Percentiles rank a stretch among this genome's conserved stretches.
Conservation (phyloP, 2,113 vertebrate species). For the Brachionichthys hirsutus region DNA sequence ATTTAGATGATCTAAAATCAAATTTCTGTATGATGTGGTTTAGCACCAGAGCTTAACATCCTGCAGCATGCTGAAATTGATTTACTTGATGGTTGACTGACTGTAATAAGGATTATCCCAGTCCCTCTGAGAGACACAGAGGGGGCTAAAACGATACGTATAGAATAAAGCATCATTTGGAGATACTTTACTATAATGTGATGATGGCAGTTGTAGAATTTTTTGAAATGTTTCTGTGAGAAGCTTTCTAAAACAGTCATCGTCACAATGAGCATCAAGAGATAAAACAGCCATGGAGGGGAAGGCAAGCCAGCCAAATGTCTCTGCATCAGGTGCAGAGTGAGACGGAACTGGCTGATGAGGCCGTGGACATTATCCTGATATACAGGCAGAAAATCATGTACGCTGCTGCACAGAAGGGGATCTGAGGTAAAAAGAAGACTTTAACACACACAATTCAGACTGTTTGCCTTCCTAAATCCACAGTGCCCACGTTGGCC, state of each 20-base stretch:
- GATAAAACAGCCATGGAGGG: not conserved
- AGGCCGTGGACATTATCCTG: slow-evolving; percentile 30
- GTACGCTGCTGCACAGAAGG: no score
- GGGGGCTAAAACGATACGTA: slow-evolving; percentile 5
- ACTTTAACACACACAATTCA: no score
- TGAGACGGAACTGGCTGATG: slow-evolving; percentile 11
- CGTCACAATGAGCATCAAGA: slow-evolving; percentile 5
- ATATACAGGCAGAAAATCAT: slow-evolving; percentile 1
- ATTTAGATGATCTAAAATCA: slow-evolving; percentile 17
- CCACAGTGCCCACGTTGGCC: no score
- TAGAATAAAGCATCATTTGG: not conserved
- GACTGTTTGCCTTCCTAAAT: no score
- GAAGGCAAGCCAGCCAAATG: slow-evolving; percentile 14
- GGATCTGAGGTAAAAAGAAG: no score
- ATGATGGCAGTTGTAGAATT: slow-evolving; percentile 4
- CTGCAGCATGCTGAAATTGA: slow-evolving; percentile 8
- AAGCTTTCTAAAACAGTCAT: slow-evolving; percentile 13
- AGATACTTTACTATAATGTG: slow-evolving; percentile 13
- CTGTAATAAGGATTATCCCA: slow-evolving; percentile 27
- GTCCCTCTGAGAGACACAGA: slow-evolving; percentile 12
- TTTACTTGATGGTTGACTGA: not conserved
- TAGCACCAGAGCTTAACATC: slow-evolving; percentile 24
- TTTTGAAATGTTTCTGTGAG: slow-evolving; percentile 1
- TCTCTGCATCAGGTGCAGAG: slow-evolving; percentile 17
- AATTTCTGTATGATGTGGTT: slow-evolving; percentile 18